Percentiles rank a stretch among this genome's conserved stretches.
phyloP scores from a whole-genome alignment of 2,888 invertebrate species.

The Xanthia togata region DNA sequence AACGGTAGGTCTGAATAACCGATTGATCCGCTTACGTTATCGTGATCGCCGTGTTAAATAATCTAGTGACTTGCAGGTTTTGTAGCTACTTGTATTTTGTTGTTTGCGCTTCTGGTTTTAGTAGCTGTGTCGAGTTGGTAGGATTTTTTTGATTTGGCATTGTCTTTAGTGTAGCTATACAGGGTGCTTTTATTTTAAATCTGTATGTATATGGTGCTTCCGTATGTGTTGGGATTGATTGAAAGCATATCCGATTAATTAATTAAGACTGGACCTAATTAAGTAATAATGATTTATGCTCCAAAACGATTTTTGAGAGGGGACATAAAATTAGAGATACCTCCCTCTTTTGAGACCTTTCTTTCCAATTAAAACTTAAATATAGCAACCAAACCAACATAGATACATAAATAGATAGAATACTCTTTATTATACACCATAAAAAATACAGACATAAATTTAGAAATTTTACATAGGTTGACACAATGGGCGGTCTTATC shows the following conservation, averaged over 20 bases:
- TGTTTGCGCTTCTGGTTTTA: slow-evolving; percentile 19
- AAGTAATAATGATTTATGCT: background rate
- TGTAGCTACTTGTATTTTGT: slow-evolving; percentile 32
- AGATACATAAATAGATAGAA: too few relatives aligned
- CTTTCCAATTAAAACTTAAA: background rate
- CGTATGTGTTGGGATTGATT: background rate
- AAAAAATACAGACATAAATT: too few relatives aligned
- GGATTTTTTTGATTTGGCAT: background rate
- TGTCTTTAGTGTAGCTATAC: background rate
- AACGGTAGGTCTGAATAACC: slow-evolving; percentile 54
- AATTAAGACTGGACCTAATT: background rate
- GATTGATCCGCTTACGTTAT: slow-evolving; percentile 62
- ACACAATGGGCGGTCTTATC: too few relatives aligned
- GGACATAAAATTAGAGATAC: background rate
- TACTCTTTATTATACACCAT: too few relatives aligned
- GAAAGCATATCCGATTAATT: background rate
- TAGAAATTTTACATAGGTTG: too few relatives aligned
- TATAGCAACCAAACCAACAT: background rate
- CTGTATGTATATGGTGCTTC: background rate
- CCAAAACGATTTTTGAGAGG: background rate
- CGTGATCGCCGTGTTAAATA: slow-evolving; percentile 54
- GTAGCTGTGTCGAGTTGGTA: background rate
- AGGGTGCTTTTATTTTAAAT: background rate
- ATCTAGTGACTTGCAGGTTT: slow-evolving; percentile 55
- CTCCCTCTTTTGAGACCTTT: background rate